phyloP scores from a whole-genome alignment of 2,797 vertebrate species.

The Pseudopleuronectes americanus region DNA sequence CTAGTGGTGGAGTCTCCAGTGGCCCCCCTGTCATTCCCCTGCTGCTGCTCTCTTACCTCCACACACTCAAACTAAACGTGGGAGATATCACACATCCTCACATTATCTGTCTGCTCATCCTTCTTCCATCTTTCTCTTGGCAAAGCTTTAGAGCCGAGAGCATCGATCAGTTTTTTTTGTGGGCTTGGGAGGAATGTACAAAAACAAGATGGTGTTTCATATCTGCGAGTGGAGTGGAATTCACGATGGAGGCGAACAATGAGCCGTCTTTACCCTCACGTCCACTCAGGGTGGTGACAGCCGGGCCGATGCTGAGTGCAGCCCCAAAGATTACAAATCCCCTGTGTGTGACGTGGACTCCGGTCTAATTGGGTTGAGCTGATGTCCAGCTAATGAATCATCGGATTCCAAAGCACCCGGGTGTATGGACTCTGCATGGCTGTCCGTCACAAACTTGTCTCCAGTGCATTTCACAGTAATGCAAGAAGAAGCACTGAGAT shows the following conservation, averaged over 20 bases:
- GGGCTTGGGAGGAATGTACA: constrained; percentile 44
- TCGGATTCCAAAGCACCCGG: constrained; percentile 48
- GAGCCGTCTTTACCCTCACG: constrained; percentile 22
- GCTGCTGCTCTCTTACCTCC: constrained; percentile 8
- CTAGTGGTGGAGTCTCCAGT: constrained; percentile 71
- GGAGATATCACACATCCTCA: constrained; percentile 27
- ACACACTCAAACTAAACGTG: constrained; percentile 20
- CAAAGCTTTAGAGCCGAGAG: constrained; percentile 38
- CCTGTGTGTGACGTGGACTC: constrained; percentile 55
- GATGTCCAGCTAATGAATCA: constrained; percentile 67
- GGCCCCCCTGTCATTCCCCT: constrained; percentile 38
- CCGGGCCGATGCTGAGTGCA: constrained; percentile 43
- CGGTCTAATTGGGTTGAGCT: constrained; percentile 63
- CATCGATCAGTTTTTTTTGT: constrained; percentile 47
- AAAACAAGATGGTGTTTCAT: constrained; percentile 71
- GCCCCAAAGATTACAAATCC: constrained; percentile 64
- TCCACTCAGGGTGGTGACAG: constrained; percentile 41
- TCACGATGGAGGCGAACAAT: constrained; percentile 61
- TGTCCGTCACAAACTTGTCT: constrained; percentile 26
- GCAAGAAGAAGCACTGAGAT: constrained; percentile 25
- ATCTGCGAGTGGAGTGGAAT: constrained; percentile 59
- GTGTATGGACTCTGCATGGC: constrained; percentile 21
- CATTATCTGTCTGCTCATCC: constrained; percentile 36
- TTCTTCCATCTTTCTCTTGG: constrained; percentile 52
- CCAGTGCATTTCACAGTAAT: constrained; percentile 19